A percentile compares a stretch with the other conserved stretches of the same genome.
phyloP scores from a whole-genome alignment of 1,140 invertebrate species.

The Drosophila setifemur region DNA sequence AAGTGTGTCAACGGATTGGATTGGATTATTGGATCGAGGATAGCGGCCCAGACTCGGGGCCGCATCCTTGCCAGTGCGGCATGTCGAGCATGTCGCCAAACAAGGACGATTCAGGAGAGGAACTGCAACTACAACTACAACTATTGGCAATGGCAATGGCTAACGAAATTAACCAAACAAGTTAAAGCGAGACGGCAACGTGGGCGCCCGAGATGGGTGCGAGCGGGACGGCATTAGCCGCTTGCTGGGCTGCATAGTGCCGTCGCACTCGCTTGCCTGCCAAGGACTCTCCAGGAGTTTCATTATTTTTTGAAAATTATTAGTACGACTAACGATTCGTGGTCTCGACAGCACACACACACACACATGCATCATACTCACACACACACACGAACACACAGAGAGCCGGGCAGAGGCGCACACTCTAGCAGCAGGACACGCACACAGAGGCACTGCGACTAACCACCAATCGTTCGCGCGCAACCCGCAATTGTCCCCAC shows the following conservation, averaged over 20 bases:
- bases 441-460: constrained; percentile 17
- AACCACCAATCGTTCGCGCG: constrained; percentile 79
- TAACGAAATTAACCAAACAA: constrained; percentile 75
- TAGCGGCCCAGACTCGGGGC: neutral
- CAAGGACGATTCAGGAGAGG: neutral
- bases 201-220: constrained; percentile 7
- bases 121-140: neutral
- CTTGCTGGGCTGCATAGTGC: constrained; percentile 14
- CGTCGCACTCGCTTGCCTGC: constrained; percentile 1
- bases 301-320: constrained; percentile 81
- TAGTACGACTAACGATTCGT: constrained; percentile 82
- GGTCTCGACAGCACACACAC: constrained; percentile 51
- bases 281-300: constrained; percentile 22
- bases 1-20: neutral
- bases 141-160: constrained; percentile 41
- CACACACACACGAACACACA: constrained; percentile 1
- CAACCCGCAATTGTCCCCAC: constrained; percentile 69
- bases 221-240: constrained; percentile 13
- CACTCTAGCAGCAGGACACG: neutral
- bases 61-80: neutral
- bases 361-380: constrained; percentile 14
- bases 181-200: constrained; percentile 74
- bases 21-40: neutral
- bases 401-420: too few relatives aligned
- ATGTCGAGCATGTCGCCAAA: constrained; percentile 25